Evolutionary conservation across 2,888 invertebrate species (phyloP).

Genomic region (Polylopha cassiicola): DNA sequence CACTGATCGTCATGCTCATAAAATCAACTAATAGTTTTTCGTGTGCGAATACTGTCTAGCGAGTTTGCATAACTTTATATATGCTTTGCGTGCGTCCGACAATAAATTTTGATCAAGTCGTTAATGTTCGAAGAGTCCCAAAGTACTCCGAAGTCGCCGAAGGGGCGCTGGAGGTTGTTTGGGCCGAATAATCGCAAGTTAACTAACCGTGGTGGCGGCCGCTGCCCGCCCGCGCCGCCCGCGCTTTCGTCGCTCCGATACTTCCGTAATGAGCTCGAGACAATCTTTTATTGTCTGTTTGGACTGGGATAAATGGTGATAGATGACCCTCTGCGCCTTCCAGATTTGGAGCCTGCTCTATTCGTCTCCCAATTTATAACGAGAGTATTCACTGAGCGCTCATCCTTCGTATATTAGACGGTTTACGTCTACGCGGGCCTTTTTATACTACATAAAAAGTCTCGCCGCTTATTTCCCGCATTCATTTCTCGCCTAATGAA

Average conservation of each 20-base stretch:
- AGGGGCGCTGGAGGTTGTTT: constrained; percentile 18
- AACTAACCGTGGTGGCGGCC: constrained; percentile 45
- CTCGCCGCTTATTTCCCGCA: constrained; percentile 47
- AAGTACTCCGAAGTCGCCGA: constrained; percentile 25
- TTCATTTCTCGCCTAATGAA: constrained; percentile 64
- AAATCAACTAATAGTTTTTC: constrained; percentile 15
- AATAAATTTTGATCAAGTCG: constrained; percentile 33
- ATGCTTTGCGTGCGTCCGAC: constrained; percentile 19
- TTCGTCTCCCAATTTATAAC: constrained; percentile 53
- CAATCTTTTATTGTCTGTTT: constrained; percentile 66
- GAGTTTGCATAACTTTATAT: constrained; percentile 21
- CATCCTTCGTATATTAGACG: constrained; percentile 40
- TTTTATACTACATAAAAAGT: constrained; percentile 43
- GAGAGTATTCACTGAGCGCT: constrained; percentile 36
- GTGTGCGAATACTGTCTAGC: constrained; percentile 14
- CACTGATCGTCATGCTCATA: no score
- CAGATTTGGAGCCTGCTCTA: constrained; percentile 53
- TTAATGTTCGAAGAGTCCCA: constrained; percentile 33
- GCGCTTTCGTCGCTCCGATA: constrained; percentile 38
- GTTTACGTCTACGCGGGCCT: constrained; percentile 35
- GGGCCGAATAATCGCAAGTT: constrained; percentile 41
- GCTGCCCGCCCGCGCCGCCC: constrained; percentile 26
- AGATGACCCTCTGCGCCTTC: constrained; percentile 55
- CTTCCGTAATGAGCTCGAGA: constrained; percentile 56
- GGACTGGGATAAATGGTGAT: constrained; percentile 69